Percentiles rank a stretch among this genome's conserved stretches.
Evolutionary conservation across 2,888 invertebrate species (phyloP).

Genomic region (Synanthedon vespiformis): DNA sequence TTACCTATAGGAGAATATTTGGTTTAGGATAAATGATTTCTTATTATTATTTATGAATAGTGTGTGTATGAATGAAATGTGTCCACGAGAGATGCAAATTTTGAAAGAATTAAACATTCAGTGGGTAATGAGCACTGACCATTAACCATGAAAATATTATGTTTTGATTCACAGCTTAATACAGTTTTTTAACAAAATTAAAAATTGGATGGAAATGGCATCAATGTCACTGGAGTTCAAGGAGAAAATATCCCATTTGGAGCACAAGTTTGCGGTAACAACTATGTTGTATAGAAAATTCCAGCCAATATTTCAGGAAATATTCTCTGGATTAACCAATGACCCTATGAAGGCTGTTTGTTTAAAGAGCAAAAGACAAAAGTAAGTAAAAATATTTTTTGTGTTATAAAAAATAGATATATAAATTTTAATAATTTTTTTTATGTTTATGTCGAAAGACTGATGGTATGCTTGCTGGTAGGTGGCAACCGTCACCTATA

Average conservation of each 20-base stretch:
- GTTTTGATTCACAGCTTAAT: constrained; percentile 75
- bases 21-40: neutral
- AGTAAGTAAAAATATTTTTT: constrained; percentile 19
- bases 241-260: constrained; percentile 84
- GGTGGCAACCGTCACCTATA: too few species aligned
- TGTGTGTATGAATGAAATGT: too few species aligned
- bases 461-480: too few species aligned
- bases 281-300: constrained; percentile 94
- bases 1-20: too few species aligned
- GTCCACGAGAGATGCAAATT: too few species aligned
- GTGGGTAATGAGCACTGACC: neutral
- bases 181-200: constrained; percentile 94
- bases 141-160: too few species aligned
- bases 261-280: constrained; percentile 93
- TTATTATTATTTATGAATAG: too few species aligned
- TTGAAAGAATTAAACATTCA: neutral
- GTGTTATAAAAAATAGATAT: too few species aligned
- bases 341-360: constrained; percentile 68
- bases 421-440: too few species aligned
- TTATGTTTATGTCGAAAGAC: too few species aligned
- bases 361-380: constrained; percentile 68
- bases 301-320: constrained; percentile 86
- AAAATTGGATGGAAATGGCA: constrained; percentile 96
- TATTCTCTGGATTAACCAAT: constrained; percentile 80
- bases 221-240: constrained; percentile 86